Evolutionary conservation across 2,888 invertebrate species (phyloP).

Genomic region (Ectropis crepuscularia): DNA sequence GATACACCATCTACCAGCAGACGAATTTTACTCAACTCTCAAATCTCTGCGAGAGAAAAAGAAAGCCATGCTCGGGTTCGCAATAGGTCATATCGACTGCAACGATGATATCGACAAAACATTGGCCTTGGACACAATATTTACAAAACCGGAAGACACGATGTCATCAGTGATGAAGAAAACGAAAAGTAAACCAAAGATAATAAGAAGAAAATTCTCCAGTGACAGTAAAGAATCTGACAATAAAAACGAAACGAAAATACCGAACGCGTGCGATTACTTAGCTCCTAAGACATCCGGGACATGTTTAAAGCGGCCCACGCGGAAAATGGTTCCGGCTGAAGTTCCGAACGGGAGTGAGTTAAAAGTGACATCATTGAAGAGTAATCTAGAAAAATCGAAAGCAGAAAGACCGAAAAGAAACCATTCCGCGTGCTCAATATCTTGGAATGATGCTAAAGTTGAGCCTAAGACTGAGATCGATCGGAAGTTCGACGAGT

Average conservation of each 20-base stretch:
- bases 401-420: slow-evolving; percentile 65
- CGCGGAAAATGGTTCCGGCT: slow-evolving; percentile 44
- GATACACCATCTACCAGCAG: slow-evolving; percentile 89
- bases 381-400: slow-evolving; percentile 56
- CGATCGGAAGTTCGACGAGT: slow-evolving; percentile 72
- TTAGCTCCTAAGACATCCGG: slow-evolving; percentile 40
- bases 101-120: slow-evolving; percentile 50
- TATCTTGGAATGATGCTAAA: slow-evolving; percentile 78
- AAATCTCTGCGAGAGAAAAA: slow-evolving; percentile 88
- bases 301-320: slow-evolving; percentile 53
- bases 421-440: slow-evolving; percentile 78
- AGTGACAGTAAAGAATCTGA: slow-evolving; percentile 45
- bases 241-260: slow-evolving; percentile 41
- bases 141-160: slow-evolving; percentile 44
- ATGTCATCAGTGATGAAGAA: slow-evolving; percentile 39
- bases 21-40: slow-evolving; percentile 90
- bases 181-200: slow-evolving; percentile 38
- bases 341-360: slow-evolving; percentile 43
- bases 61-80: slow-evolving; percentile 73
- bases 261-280: slow-evolving; percentile 36
- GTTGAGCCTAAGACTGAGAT: slow-evolving; percentile 64
- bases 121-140: slow-evolving; percentile 44
- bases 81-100: slow-evolving; percentile 65
- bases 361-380: slow-evolving; percentile 51
- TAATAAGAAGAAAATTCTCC: slow-evolving; percentile 48